phyloP scores from a whole-genome alignment of 1,140 invertebrate species.

The Ladona fulva region DNA sequence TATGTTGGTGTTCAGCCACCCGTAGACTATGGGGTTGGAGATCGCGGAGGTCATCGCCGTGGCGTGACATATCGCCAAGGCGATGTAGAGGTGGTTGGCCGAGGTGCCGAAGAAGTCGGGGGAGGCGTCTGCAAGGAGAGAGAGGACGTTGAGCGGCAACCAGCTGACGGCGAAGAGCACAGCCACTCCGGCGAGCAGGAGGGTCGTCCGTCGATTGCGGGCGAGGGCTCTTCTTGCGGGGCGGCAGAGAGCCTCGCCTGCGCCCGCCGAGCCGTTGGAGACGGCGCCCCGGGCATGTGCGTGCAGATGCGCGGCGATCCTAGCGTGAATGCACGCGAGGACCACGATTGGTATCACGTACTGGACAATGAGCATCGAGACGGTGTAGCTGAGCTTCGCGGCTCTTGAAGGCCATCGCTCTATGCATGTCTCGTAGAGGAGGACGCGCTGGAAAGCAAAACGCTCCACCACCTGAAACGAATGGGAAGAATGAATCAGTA shows the following conservation, averaged over 20 bases:
- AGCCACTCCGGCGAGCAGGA: constrained; percentile 31
- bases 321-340: constrained; percentile 41
- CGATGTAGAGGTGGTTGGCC: constrained; percentile 34
- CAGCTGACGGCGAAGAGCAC: constrained; percentile 39
- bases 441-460: constrained; percentile 30
- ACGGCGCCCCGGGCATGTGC: constrained; percentile 25
- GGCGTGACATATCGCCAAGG: constrained; percentile 44
- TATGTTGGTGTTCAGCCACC: constrained; percentile 44
- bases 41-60: constrained; percentile 45
- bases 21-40: constrained; percentile 46
- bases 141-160: constrained; percentile 46
- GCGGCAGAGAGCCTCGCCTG: constrained; percentile 18
- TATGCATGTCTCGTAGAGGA: constrained; percentile 36
- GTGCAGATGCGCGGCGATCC: constrained; percentile 40
- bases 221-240: constrained; percentile 34
- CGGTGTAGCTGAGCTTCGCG: constrained; percentile 40
- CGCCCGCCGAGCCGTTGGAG: neutral
- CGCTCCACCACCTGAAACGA: constrained; percentile 36
- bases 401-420: constrained; percentile 37
- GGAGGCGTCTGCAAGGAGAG: constrained; percentile 36
- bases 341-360: constrained; percentile 46
- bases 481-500: no score
- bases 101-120: constrained; percentile 25
- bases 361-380: constrained; percentile 43
- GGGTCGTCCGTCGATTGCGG: constrained; percentile 43